Evolutionary conservation across 2,113 vertebrate species (phyloP).

Genomic region (Ahaetulla prasina): DNA sequence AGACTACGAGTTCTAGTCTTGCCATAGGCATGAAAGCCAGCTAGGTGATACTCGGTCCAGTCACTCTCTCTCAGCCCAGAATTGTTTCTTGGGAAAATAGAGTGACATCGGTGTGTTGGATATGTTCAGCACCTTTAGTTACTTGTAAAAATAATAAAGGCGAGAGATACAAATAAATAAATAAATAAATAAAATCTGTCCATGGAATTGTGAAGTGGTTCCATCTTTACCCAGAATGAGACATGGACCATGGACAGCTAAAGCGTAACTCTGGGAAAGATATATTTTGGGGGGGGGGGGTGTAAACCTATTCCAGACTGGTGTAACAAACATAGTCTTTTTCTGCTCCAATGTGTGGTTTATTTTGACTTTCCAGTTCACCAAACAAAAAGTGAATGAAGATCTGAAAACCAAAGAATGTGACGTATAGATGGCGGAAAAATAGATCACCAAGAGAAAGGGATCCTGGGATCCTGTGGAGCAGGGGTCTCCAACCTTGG

Average conservation of each 20-base stretch:
- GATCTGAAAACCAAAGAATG: neutral
- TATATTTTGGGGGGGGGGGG: neutral
- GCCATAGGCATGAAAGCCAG: neutral
- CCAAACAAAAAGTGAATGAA: neutral
- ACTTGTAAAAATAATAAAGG: neutral
- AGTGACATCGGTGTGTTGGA: neutral
- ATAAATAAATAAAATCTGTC: neutral
- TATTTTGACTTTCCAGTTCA: neutral
- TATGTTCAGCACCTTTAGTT: neutral
- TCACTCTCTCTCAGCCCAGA: neutral
- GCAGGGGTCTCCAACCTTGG: too few relatives aligned
- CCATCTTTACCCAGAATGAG: neutral
- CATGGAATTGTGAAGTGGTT: neutral
- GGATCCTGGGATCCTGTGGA: neutral
- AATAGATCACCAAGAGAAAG: neutral
- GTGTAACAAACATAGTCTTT: neutral
- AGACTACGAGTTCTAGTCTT: too few relatives aligned
- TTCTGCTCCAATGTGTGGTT: neutral
- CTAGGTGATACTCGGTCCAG: neutral
- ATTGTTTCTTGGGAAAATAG: neutral
- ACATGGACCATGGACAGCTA: neutral
- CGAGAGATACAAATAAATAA: neutral
- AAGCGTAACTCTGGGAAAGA: neutral
- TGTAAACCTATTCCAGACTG: neutral
- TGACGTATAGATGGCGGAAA: neutral